These are phyloP conservation scores for Tringa solitaria DNA, from an alignment of 2,113 vertebrate genomes.

Conservation along the genomic window DNA sequence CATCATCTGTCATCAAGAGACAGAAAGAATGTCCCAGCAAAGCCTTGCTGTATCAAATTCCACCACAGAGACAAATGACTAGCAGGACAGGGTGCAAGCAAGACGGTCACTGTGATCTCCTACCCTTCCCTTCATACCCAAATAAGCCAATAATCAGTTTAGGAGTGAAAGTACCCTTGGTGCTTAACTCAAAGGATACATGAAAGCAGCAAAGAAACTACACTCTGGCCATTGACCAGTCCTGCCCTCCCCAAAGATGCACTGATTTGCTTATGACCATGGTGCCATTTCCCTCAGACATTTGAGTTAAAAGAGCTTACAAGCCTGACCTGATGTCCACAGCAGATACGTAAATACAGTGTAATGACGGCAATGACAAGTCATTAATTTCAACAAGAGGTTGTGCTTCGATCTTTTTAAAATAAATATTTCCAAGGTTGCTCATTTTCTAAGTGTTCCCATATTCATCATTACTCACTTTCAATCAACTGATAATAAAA, in stretches of 20 bases:
- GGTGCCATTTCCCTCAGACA: neutral
- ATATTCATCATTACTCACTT: neutral
- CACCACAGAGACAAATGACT: neutral
- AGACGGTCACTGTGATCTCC: neutral
- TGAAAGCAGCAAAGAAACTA: neutral
- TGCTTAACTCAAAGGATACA: neutral
- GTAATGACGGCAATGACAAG: neutral
- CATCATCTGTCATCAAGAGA: neutral
- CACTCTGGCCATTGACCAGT: rapidly evolving
- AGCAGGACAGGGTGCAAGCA: neutral
- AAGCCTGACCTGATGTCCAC: neutral
- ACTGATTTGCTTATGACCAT: rapidly evolving
- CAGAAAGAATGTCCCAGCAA: neutral
- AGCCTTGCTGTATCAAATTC: neutral
- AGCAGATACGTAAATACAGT: neutral
- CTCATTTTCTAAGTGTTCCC: neutral
- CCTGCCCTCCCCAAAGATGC: neutral
- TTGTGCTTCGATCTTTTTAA: neutral
- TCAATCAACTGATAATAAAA: neutral
- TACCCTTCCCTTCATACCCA: neutral
- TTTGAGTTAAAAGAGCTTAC: neutral
- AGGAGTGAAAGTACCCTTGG: neutral
- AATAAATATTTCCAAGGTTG: neutral
- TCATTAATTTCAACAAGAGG: neutral
- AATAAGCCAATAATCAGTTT: neutral